These are phyloP conservation scores for Dascillus cervinus DNA, from an alignment of 2,888 invertebrate species.

Conservation along the genomic window DNA sequence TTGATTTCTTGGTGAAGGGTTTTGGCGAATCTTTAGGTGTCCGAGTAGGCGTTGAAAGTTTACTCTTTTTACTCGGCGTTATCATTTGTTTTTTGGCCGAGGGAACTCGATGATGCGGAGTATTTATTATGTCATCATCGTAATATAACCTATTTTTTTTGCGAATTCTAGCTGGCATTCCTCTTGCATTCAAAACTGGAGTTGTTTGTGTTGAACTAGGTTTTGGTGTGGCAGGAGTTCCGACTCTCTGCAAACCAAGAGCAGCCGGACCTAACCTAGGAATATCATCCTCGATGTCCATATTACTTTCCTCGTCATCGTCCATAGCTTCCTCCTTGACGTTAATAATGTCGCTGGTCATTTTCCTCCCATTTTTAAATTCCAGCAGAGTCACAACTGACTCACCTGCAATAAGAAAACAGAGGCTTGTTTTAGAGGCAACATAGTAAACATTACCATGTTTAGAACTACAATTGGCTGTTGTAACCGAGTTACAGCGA, in stretches of 20 bases:
- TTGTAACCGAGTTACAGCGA: too few relatives aligned
- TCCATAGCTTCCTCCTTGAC: slow-evolving; percentile 37
- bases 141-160: slow-evolving; percentile 81
- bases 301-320: slow-evolving; percentile 51
- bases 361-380: slow-evolving; percentile 49
- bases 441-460: too few relatives aligned
- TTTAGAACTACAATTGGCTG: too few relatives aligned
- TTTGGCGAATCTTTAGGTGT: slow-evolving; percentile 26
- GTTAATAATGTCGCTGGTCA: slow-evolving; percentile 30
- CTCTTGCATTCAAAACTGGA: slow-evolving; percentile 76
- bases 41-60: slow-evolving; percentile 22
- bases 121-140: slow-evolving; percentile 82
- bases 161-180: slow-evolving; percentile 84
- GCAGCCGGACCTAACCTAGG: slow-evolving; percentile 73
- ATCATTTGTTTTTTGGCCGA: slow-evolving; percentile 60
- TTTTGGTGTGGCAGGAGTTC: slow-evolving; percentile 65
- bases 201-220: slow-evolving; percentile 62
- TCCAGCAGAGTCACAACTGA: slow-evolving; percentile 48
- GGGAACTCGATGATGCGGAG: slow-evolving; percentile 64
- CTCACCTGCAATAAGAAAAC: slow-evolving; percentile 43
- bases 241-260: slow-evolving; percentile 73
- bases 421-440: too few relatives aligned
- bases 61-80: slow-evolving; percentile 43
- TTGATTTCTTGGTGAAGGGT: slow-evolving; percentile 26
- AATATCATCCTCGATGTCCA: slow-evolving; percentile 51